Percentiles rank a stretch among this genome's conserved stretches.
Evolutionary conservation across 2,113 vertebrate genomes (phyloP).

Genomic region (Scomber colias): DNA sequence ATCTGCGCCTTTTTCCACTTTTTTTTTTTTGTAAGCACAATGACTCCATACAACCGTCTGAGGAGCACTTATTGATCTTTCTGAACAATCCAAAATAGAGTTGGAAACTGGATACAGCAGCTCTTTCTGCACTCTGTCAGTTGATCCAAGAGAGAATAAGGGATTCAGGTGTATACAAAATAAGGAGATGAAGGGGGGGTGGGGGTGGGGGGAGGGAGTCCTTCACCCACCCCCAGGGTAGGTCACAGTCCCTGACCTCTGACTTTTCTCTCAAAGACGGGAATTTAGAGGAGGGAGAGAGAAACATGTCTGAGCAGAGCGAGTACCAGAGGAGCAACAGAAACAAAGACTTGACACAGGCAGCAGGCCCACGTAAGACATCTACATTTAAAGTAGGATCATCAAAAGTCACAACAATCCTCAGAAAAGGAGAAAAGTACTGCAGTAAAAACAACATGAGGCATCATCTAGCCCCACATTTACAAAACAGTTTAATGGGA

Average conservation of each 20-base stretch:
- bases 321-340: conserved; percentile 22
- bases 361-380: conserved; percentile 24
- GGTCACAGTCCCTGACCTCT: conserved; percentile 81
- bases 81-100: conserved; percentile 44
- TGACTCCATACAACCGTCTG: conserved; percentile 38
- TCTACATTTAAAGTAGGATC: conserved; percentile 31
- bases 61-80: conserved; percentile 53
- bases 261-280: conserved; percentile 82
- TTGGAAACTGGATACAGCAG: conserved; percentile 60
- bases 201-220: conserved; percentile 26
- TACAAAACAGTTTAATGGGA: neutral
- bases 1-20: neutral
- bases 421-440: neutral
- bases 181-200: conserved; percentile 73
- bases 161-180: conserved; percentile 86
- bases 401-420: neutral
- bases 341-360: conserved; percentile 67
- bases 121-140: conserved; percentile 76
- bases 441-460: neutral
- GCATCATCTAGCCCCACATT: neutral
- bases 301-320: conserved; percentile 80
- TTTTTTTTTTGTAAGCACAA: conserved; percentile 40
- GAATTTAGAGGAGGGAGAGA: conserved; percentile 79
- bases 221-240: conserved; percentile 76
- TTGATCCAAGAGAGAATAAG: conserved; percentile 66